Evolutionary conservation across 1,140 invertebrate genomes (phyloP), one percentile per base, ranked within the genome.

Genomic region (Neodiprion fabricii): DNA sequence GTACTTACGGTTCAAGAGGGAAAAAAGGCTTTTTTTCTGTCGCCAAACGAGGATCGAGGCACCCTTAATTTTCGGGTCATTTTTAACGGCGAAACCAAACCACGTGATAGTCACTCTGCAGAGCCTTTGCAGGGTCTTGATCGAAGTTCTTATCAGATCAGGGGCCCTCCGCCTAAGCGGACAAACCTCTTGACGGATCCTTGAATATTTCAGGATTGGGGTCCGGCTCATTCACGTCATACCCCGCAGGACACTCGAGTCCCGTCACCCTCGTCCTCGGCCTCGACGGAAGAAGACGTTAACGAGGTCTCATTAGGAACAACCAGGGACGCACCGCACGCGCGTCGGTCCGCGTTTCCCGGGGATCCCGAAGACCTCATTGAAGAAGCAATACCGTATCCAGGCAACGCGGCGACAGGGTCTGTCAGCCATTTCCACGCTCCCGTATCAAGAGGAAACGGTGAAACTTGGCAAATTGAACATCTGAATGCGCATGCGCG

Each of bases 131-230:
- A 85, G 85, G 82, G 11, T 61, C 53, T 61, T 61, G 53, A 87
- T 87, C 84, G 83, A 84, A 86, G 77, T 82, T 80, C 85, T 88
- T 89, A 82, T 82, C 80, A 79, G 80, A 82, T 82, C 76, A 70
- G 65, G 71, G 76, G 75, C 76, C 77, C 78, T 76, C 72, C 71
- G 11, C 4, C 9, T 23, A 21, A 21, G 21, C 40, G 21, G 12
- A 14, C 17, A 70, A 67, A 11, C 69, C 72, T 48, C n/a, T 48
- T 67, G 82, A 79, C 80, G 81, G 72, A 78, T 85, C 76, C 82
- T 84, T 88, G 81, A 89, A 89, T 88, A 87, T 88, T 89, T 89
- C 81, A 88, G 80, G 82, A 85, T 82, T 76, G 80, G 79, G 80
- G 77, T 82, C 80, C 80, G 81, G 80, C 72, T 68, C 75, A 71